These are phyloP conservation scores for Glaucidium brasilianum DNA, from an alignment of 2,113 vertebrate genomes.

Conservation along the genomic window DNA sequence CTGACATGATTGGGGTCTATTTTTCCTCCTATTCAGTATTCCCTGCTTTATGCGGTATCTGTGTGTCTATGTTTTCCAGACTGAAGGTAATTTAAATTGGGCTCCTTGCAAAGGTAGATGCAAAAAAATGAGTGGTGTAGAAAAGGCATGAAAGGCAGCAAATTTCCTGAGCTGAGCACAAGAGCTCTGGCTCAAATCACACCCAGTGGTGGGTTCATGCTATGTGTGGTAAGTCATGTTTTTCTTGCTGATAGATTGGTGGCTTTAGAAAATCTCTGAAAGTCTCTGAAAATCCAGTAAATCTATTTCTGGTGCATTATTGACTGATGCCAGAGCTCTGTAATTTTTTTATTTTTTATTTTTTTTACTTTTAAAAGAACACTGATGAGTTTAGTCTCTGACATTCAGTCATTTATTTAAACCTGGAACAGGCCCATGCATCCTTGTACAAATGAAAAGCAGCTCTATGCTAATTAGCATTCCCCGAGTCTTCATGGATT, in stretches of 20 bases:
- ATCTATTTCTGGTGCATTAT: neutral
- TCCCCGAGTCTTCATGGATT: neutral
- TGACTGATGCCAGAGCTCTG: neutral
- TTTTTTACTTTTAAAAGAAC: neutral
- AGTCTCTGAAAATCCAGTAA: neutral
- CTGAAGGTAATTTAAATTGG: neutral
- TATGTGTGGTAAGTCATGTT: neutral
- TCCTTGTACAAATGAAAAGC: neutral
- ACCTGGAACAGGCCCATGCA: neutral
- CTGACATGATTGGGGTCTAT: neutral
- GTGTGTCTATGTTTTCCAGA: neutral
- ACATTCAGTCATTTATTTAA: neutral
- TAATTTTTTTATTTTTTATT: neutral
- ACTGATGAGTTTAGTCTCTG: neutral
- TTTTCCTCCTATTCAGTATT: neutral
- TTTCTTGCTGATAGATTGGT: neutral
- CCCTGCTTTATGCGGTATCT: neutral
- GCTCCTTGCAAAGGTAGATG: neutral
- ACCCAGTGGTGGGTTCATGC: neutral
- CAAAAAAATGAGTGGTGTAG: neutral
- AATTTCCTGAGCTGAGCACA: neutral
- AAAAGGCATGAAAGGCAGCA: neutral
- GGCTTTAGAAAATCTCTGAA: neutral
- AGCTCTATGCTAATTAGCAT: neutral
- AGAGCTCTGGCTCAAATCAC: neutral